Conservation (phyloP, 2,113 vertebrate species). For the Ictidomys tridecemlineatus region DNA sequence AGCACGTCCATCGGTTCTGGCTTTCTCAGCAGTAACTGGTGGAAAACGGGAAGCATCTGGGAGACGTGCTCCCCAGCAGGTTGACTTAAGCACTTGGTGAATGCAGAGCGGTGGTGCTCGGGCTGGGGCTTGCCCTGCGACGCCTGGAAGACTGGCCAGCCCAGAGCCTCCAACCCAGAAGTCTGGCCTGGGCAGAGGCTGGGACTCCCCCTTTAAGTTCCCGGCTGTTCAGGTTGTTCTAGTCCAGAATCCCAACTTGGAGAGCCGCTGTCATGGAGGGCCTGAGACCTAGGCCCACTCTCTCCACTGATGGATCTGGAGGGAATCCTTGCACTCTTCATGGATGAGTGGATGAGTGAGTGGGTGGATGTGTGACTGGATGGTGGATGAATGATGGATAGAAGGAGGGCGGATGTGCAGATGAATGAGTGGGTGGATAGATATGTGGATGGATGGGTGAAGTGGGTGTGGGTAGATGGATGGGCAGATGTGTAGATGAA, state of each 20-base stretch:
- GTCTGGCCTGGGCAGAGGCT: background rate
- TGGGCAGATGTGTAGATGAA: background rate
- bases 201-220: background rate
- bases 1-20: background rate
- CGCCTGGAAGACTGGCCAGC: background rate
- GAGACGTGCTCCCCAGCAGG: background rate
- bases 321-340: background rate
- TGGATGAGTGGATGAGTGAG: background rate
- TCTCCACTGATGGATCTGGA: background rate
- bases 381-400: background rate
- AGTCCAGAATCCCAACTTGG: background rate
- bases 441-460: background rate
- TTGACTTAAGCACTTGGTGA: background rate
- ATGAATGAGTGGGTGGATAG: background rate
- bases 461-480: too few relatives aligned
- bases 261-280: too few relatives aligned
- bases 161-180: background rate
- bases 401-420: background rate
- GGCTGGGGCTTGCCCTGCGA: accelerated
- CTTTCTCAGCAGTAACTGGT: background rate
- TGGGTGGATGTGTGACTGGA: accelerated
- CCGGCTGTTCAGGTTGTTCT: background rate
- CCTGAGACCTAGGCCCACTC: background rate
- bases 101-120: background rate
- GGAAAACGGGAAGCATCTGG: background rate